Evolutionary conservation across 1,140 invertebrate species (phyloP).

Genomic region (Vanessa atalanta): DNA sequence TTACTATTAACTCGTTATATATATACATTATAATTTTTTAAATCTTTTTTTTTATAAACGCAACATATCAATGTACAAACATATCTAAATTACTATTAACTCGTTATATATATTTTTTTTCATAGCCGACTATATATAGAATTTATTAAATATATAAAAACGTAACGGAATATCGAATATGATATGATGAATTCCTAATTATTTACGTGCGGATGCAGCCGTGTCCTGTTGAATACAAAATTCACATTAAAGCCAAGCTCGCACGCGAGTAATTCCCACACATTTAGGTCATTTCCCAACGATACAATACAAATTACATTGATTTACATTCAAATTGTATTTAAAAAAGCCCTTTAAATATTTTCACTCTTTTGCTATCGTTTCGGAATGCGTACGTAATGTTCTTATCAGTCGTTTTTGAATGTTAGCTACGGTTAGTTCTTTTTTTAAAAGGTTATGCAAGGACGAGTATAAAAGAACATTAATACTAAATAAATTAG

Average conservation of each 20-base stretch:
- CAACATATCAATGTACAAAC: too few relatives aligned
- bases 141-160: not conserved
- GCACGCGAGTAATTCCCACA: constrained; percentile 8
- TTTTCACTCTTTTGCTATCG: constrained; percentile 20
- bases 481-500: not conserved
- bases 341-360: constrained; percentile 10
- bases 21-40: not conserved
- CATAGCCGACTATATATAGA: not conserved
- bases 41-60: too few relatives aligned
- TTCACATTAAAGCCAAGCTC: not conserved
- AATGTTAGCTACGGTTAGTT: constrained; percentile 6
- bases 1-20: too few relatives aligned
- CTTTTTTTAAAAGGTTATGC: constrained; percentile 11
- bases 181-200: constrained; percentile 14
- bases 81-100: too few relatives aligned
- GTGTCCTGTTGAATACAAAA: constrained; percentile 10
- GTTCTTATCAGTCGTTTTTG: constrained; percentile 41
- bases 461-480: constrained; percentile 8
- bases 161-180: constrained; percentile 5
- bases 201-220: not conserved
- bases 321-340: not conserved
- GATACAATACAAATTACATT: constrained; percentile 5
- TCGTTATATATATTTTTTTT: not conserved
- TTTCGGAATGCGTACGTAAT: constrained; percentile 44
- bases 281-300: constrained; percentile 5